These are phyloP conservation scores for Actenoides lindsayi DNA, from an alignment of 2,113 vertebrate genomes.

Conservation along the genomic window DNA sequence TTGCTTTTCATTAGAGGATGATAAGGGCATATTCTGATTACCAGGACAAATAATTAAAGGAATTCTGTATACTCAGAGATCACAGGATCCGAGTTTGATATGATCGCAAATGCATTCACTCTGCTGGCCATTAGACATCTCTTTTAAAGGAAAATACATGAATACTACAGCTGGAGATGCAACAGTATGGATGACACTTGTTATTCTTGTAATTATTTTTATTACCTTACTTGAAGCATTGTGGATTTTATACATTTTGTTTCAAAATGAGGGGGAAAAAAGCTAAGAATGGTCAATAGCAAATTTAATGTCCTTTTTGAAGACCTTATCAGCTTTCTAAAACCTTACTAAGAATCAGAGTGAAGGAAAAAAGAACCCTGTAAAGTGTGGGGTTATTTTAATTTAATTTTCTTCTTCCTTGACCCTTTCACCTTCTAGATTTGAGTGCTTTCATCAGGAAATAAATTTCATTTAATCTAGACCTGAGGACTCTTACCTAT, in stretches of 20 bases:
- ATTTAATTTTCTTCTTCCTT: neutral
- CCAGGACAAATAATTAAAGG: neutral
- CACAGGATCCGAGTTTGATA: neutral
- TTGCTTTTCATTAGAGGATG: neutral
- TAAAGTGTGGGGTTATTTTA: neutral
- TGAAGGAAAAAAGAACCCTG: neutral
- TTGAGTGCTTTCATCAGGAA: conserved; percentile 15
- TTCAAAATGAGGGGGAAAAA: neutral
- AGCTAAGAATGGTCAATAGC: neutral
- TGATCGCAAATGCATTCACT: neutral
- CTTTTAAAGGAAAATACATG: neutral
- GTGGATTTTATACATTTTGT: neutral
- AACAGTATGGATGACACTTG: neutral
- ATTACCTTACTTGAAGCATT: neutral
- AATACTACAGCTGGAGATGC: neutral
- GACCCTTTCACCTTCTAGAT: neutral
- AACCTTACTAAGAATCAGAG: neutral
- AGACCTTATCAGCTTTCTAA: neutral
- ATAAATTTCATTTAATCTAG: conserved; percentile 24
- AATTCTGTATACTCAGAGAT: neutral
- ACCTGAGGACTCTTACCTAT: conserved; percentile 42
- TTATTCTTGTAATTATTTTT: neutral
- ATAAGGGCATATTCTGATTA: neutral
- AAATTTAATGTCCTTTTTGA: neutral
- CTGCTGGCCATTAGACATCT: neutral